Conservation (phyloP, 2,113 vertebrate species). For the Esox niger region DNA sequence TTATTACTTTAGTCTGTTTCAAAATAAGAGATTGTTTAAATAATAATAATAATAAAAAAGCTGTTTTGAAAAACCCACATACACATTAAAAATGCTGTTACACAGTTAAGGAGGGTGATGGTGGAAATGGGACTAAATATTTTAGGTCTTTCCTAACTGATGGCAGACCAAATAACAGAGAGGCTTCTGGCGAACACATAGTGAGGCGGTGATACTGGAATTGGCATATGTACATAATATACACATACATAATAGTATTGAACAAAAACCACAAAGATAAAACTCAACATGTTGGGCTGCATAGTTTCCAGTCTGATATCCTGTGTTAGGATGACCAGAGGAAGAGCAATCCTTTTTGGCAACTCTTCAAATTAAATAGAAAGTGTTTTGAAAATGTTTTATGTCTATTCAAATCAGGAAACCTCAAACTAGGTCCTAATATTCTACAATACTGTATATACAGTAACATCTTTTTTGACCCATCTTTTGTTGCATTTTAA, state of each 20-base stretch:
- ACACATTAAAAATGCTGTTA: constrained; percentile 1
- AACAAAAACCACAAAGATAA: neutral
- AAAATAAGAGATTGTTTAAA: neutral
- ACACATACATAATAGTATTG: neutral
- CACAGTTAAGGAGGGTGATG: neutral
- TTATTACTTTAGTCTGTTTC: neutral
- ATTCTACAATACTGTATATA: constrained; percentile 1
- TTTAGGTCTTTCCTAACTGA: neutral
- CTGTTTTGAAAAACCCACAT: constrained; percentile 3
- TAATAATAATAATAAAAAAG: constrained; percentile 6
- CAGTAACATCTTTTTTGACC: neutral
- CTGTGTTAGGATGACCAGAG: neutral
- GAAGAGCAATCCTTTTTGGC: neutral
- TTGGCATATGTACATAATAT: neutral
- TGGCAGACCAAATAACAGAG: neutral
- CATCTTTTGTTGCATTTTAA: neutral
- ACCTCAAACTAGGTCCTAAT: neutral
- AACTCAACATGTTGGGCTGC: neutral
- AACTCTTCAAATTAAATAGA: neutral
- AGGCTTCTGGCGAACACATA: too few relatives aligned
- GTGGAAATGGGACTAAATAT: neutral
- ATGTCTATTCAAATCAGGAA: neutral
- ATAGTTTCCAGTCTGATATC: constrained; percentile 4
- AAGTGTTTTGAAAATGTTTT: neutral
- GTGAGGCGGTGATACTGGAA: neutral